Evolutionary conservation across 2,797 vertebrate species (phyloP).

Genomic region (Sternotherus odoratus): DNA sequence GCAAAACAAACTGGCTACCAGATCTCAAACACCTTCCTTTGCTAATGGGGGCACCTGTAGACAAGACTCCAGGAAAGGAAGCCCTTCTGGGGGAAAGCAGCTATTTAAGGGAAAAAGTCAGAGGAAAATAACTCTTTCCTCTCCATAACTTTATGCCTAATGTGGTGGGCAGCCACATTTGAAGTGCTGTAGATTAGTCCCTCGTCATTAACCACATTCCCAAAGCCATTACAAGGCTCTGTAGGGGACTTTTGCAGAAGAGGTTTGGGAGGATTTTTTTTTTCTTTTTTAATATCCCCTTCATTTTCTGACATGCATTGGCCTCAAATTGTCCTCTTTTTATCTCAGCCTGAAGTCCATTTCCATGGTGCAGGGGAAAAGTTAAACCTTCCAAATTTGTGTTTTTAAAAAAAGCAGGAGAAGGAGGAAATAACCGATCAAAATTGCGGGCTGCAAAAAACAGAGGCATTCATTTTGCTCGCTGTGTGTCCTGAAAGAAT

Average conservation of each 20-base stretch:
- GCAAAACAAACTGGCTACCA: background rate
- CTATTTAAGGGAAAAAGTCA: background rate
- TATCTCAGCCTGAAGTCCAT: slow-evolving; percentile 25
- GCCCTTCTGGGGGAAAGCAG: fast-evolving
- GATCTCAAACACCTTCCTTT: background rate
- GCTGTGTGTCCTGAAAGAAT: background rate
- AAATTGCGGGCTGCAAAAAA: slow-evolving; percentile 11
- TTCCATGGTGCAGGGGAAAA: slow-evolving; percentile 12
- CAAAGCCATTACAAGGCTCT: background rate
- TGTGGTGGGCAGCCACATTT: background rate
- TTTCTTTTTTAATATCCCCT: background rate
- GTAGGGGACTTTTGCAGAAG: background rate
- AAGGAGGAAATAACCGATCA: slow-evolving; percentile 24
- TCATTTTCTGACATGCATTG: background rate
- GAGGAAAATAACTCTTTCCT: background rate
- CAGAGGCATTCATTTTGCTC: background rate
- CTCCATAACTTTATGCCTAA: background rate
- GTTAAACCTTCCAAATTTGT: background rate
- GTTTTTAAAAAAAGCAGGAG: background rate
- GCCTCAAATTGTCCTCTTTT: background rate
- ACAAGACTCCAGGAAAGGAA: background rate
- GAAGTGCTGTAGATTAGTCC: background rate
- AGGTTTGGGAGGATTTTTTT: background rate
- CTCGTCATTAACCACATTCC: background rate
- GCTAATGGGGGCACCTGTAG: background rate